Conservation (phyloP, 2,797 vertebrate genomes). For the Catostomus latipinnis region DNA sequence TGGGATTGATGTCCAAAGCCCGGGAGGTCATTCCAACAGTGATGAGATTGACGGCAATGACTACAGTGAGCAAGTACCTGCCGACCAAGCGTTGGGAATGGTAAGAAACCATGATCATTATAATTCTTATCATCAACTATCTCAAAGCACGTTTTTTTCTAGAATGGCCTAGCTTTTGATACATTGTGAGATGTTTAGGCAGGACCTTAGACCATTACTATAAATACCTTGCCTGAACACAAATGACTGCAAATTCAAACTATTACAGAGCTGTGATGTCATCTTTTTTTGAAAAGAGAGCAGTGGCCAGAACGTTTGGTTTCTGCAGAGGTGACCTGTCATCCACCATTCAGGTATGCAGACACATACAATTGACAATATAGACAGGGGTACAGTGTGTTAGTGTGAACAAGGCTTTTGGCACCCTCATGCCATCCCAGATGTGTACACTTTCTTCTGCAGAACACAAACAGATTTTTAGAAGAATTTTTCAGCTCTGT, state of each 20-base stretch:
- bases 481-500: too few species aligned
- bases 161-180: conserved; percentile 1
- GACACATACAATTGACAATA: conserved; percentile 29
- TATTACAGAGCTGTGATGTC: conserved; percentile 70
- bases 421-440: too few species aligned
- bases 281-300: conserved; percentile 74
- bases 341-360: conserved; percentile 77
- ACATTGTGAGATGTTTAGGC: background rate
- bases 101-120: conserved; percentile 33
- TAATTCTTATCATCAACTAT: background rate
- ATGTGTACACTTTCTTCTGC: too few species aligned
- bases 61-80: conserved; percentile 90
- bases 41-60: conserved; percentile 96
- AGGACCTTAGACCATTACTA: background rate
- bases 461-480: too few species aligned
- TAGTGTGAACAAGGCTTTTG: background rate
- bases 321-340: conserved; percentile 76
- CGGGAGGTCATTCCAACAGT: conserved; percentile 95
- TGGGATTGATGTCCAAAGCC: conserved; percentile 97
- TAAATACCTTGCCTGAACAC: background rate
- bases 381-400: conserved; percentile 3
- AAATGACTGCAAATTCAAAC: conserved; percentile 18
- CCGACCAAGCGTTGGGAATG: conserved; percentile 46
- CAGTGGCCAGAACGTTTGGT: conserved; percentile 70
- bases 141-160: background rate